phyloP scores from a whole-genome alignment of 2,888 invertebrate genomes.

The Cyaniris semiargus region DNA sequence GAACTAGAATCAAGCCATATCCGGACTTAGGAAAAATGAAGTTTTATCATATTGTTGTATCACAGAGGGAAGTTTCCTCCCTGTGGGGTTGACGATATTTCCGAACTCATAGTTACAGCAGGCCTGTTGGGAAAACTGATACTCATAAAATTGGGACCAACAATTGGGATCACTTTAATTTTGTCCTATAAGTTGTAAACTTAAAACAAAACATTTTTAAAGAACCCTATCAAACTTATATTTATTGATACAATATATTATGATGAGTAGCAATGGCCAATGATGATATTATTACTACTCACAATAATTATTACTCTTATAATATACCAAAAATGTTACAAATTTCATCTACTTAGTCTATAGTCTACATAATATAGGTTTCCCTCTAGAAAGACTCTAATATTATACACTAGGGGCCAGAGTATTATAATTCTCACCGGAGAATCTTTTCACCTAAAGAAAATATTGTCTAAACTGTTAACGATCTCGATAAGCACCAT shows the following conservation, averaged over 20 bases:
- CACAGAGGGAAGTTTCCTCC: not conserved
- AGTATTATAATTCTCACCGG: not conserved
- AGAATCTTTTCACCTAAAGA: not conserved
- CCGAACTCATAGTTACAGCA: not conserved
- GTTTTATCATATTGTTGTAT: constrained; percentile 10
- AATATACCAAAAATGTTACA: too few species aligned
- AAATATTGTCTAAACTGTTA: not conserved
- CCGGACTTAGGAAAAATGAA: not conserved
- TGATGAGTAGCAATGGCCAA: too few species aligned
- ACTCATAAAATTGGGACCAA: not conserved
- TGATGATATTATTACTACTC: too few species aligned
- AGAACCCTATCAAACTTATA: not conserved
- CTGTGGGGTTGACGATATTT: not conserved
- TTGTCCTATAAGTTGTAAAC: not conserved
- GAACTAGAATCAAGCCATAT: not conserved
- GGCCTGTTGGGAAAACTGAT: not conserved
- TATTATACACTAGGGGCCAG: not conserved
- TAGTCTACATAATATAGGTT: too few species aligned
- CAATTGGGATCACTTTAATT: not conserved
- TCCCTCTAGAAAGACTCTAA: not conserved
- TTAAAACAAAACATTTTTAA: not conserved
- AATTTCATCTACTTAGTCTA: too few species aligned
- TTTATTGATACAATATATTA: too few species aligned
- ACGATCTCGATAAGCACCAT: not conserved
- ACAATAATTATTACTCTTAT: too few species aligned